Base-by-base conservation (phyloP, 2,888 invertebrate species). In the Copidosoma aretas region DNA sequence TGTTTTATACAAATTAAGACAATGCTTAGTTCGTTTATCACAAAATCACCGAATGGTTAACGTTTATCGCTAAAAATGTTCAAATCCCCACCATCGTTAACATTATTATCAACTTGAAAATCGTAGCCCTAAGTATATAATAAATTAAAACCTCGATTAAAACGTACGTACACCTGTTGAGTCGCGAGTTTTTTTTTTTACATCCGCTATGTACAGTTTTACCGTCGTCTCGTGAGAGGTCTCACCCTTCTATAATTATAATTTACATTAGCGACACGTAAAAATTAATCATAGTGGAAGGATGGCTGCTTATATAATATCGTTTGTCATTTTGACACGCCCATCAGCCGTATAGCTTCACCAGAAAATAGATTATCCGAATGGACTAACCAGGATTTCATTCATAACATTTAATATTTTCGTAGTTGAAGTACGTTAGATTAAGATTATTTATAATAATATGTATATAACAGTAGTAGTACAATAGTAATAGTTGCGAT, bases 401-500 rank as follows among this genome's bases (percentile, higher is more conserved):
- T 32, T 32, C 32, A 8, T 32, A 3, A 32, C 8, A 32, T 3
- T 32, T 32, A 32, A 5, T 32, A 5, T 32, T 32, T 32, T 32
- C 32, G 32, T 32, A 32, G 32, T 32, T 8, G 32, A 32, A 32
- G 12, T 46, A 46, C 43, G 19, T 60, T 56, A 68, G 59, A 63
- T 65, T 68, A 71, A 60, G 57, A 67, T 56, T 56, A 59, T 57
- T 54, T 65, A 14, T 61, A 46, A 46, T 46, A 8, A 46, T 46
- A 61, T 67, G 60, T 73, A 59, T 76, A 72, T 77, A 75, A 73
- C 71, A 76, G 75, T 76, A 77, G 74, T 75, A 77, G 75, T 76
- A 62, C 64, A 64, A 70, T 66, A 74, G 77, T 73, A 77, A 73
- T 75, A 75, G 74, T 75, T 73, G 79, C 78, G 81, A 81, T 81